These are phyloP conservation scores for Pangasius larnaudii DNA, from an alignment of 2,797 vertebrate species.

Conservation along the genomic window DNA sequence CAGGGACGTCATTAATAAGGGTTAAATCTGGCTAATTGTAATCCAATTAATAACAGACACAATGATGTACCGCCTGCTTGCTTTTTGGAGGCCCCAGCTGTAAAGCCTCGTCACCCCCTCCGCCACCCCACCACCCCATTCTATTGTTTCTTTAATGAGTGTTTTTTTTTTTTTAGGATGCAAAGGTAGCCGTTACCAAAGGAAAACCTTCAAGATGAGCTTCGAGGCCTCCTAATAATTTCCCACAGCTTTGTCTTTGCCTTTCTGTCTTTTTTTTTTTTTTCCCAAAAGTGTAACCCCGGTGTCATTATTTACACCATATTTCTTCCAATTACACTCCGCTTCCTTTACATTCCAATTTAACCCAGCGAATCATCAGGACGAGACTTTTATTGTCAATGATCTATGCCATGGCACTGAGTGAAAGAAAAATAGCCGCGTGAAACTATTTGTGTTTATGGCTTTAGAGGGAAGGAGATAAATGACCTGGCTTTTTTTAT, in stretches of 20 bases:
- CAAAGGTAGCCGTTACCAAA: slow-evolving; percentile 41
- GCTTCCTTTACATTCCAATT: slow-evolving; percentile 75
- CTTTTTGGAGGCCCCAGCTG: slow-evolving; percentile 56
- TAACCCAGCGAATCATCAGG: slow-evolving; percentile 70
- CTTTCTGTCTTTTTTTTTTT: background rate
- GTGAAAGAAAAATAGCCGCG: slow-evolving; percentile 60
- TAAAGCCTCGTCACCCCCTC: slow-evolving; percentile 33
- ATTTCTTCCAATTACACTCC: slow-evolving; percentile 70
- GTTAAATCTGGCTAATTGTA: slow-evolving; percentile 67
- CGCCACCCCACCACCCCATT: slow-evolving; percentile 11
- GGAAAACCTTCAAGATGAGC: slow-evolving; percentile 11
- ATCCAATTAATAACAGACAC: slow-evolving; percentile 66
- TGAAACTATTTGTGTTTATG: slow-evolving; percentile 80
- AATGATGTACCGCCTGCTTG: slow-evolving; percentile 56
- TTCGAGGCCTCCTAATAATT: background rate
- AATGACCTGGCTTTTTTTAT: slow-evolving; percentile 83
- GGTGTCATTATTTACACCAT: slow-evolving; percentile 53
- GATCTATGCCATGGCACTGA: slow-evolving; percentile 68
- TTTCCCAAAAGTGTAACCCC: slow-evolving; percentile 27
- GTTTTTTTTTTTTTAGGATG: background rate
- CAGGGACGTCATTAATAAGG: slow-evolving; percentile 61
- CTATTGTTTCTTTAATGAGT: slow-evolving; percentile 47
- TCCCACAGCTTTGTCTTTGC: slow-evolving; percentile 14
- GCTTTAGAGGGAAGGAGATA: slow-evolving; percentile 78
- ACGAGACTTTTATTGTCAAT: slow-evolving; percentile 72